These are phyloP conservation scores for Cosmopolites sordidus DNA, from an alignment of 2,888 invertebrate genomes.

Conservation along the genomic window DNA sequence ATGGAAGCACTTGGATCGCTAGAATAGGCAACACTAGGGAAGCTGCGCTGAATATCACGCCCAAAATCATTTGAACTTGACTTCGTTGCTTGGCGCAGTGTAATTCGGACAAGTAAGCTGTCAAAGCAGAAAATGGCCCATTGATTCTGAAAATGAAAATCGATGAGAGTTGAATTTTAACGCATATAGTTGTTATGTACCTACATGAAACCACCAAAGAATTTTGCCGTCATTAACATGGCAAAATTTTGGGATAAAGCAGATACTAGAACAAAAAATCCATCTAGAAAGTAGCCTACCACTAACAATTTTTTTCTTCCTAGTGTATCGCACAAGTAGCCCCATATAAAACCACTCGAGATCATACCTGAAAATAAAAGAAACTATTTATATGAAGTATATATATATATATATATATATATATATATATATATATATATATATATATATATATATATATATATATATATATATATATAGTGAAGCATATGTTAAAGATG, in stretches of 20 bases:
- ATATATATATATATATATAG: too few species aligned
- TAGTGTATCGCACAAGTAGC: constrained; percentile 69
- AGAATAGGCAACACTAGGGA: constrained; percentile 62
- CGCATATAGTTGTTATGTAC: constrained; percentile 34
- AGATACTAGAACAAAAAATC: constrained; percentile 59
- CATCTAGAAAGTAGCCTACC: constrained; percentile 61
- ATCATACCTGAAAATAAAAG: constrained; percentile 71
- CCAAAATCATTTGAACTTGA: constrained; percentile 60
- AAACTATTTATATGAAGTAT: too few species aligned
- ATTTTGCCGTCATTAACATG: constrained; percentile 66
- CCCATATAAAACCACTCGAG: constrained; percentile 71
- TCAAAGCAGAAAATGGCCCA: constrained; percentile 70
- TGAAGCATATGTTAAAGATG: too few species aligned
- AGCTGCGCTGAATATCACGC: constrained; percentile 63
- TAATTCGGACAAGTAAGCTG: constrained; percentile 70
- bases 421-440: too few species aligned
- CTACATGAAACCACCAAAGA: constrained; percentile 71
- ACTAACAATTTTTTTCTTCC: constrained; percentile 66
- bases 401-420: too few species aligned
- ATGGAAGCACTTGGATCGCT: constrained; percentile 69
- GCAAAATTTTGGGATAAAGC: constrained; percentile 63
- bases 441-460: too few species aligned
- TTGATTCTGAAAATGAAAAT: constrained; percentile 50
- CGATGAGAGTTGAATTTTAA: neutral
- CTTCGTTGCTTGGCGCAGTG: constrained; percentile 63